Conservation (phyloP, 2,797 vertebrate species). For the Epinephelus malabaricus region DNA sequence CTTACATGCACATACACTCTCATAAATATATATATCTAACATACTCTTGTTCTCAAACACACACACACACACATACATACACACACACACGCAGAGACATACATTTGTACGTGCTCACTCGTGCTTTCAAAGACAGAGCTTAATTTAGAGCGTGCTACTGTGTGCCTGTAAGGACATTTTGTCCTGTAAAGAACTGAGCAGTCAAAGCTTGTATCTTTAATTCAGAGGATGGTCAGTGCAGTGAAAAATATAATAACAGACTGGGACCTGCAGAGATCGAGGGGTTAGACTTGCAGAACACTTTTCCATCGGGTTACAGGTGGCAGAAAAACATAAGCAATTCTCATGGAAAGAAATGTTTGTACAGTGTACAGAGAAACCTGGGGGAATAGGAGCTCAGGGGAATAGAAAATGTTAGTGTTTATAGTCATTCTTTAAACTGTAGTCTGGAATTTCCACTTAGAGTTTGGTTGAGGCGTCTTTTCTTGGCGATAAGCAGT, state of each 20-base stretch:
- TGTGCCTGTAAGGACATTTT: conserved; percentile 62
- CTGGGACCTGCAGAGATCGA: conserved; percentile 45
- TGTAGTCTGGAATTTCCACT: conserved; percentile 7
- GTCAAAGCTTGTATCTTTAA: conserved; percentile 69
- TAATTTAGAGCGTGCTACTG: conserved; percentile 60
- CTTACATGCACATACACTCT: neutral
- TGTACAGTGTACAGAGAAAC: conserved; percentile 32
- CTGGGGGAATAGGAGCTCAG: conserved; percentile 11
- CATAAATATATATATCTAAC: conserved; percentile 7
- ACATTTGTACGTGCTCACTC: conserved; percentile 25
- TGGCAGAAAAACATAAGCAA: conserved; percentile 20
- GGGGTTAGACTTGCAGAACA: conserved; percentile 24
- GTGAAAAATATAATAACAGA: conserved; percentile 70
- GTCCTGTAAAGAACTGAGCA: conserved; percentile 57
- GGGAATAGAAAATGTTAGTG: conserved; percentile 22
- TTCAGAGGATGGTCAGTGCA: conserved; percentile 63
- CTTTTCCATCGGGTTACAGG: conserved; percentile 10
- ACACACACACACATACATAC: neutral
- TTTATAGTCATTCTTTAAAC: conserved; percentile 26
- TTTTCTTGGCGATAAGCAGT: conserved; percentile 21
- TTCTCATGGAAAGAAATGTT: conserved; percentile 21
- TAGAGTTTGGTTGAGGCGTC: conserved; percentile 21
- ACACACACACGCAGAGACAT: neutral
- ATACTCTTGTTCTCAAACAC: neutral
- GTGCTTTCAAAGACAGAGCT: conserved; percentile 29